Evolutionary conservation across 2,888 invertebrate species (phyloP).

Genomic region (Alloscopus bannaensis): DNA sequence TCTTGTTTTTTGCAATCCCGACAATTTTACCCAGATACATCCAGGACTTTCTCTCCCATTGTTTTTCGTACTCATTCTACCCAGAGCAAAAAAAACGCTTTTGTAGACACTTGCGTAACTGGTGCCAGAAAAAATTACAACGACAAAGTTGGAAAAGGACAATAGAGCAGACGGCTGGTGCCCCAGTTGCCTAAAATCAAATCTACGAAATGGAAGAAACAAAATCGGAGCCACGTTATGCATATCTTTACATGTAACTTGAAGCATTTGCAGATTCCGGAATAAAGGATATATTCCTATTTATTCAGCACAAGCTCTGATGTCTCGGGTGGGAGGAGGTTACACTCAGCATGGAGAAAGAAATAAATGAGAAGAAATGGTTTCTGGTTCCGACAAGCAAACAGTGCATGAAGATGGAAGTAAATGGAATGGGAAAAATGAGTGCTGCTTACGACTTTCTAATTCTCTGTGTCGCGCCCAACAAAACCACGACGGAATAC

Average conservation of each 20-base stretch:
- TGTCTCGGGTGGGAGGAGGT: too few relatives aligned
- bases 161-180: background rate
- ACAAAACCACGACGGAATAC: too few relatives aligned
- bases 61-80: background rate
- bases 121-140: background rate
- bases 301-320: background rate
- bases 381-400: constrained; percentile 51
- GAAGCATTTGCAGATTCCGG: background rate
- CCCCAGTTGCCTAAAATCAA: constrained; percentile 29
- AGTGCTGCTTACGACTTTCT: constrained; percentile 42
- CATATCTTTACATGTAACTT: background rate
- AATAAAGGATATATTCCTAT: background rate
- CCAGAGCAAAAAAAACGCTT: background rate
- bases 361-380: constrained; percentile 32
- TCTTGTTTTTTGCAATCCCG: constrained; percentile 10
- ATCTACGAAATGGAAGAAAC: background rate
- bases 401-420: constrained; percentile 60
- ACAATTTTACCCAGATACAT: background rate
- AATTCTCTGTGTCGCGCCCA: constrained; percentile 14
- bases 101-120: too few relatives aligned
- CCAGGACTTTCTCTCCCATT: background rate
- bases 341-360: constrained; percentile 35
- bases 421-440: constrained; percentile 61
- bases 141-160: background rate
- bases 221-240: background rate